These are phyloP conservation scores for Liolophura sinensis DNA, from an alignment of 1,140 invertebrate genomes.

Conservation along the genomic window DNA sequence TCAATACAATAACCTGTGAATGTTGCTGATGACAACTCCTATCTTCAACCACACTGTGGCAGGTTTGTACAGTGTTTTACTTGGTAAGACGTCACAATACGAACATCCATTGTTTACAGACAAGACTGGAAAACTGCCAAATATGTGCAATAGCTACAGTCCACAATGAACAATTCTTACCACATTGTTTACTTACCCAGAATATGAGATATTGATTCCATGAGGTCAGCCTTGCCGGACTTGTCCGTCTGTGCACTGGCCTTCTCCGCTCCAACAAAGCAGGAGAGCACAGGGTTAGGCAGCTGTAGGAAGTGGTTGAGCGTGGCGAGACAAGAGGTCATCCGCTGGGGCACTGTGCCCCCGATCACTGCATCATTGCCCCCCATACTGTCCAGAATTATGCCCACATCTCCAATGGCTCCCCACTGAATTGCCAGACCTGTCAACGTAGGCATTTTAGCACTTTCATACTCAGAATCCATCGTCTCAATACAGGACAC, in stretches of 20 bases:
- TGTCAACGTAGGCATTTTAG: slow-evolving; percentile 19
- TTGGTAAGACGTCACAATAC: too few species aligned
- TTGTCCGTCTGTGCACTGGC: slow-evolving; percentile 36
- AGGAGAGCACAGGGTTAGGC: slow-evolving; percentile 81
- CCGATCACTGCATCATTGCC: slow-evolving; percentile 89
- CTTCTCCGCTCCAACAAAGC: slow-evolving; percentile 78
- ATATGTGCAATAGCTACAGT: background rate
- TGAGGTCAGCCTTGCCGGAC: slow-evolving; percentile 29
- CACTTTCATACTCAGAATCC: background rate
- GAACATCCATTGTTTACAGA: background rate
- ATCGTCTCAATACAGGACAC: background rate
- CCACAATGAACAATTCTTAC: slow-evolving; percentile 2
- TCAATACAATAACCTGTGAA: too few species aligned
- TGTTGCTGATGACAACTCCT: too few species aligned
- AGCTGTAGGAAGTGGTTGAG: slow-evolving; percentile 89
- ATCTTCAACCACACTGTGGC: too few species aligned
- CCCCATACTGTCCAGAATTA: slow-evolving; percentile 84
- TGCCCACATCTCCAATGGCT: slow-evolving; percentile 94
- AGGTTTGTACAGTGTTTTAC: too few species aligned
- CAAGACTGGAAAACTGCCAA: background rate
- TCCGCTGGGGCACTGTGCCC: slow-evolving; percentile 90
- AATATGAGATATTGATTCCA: slow-evolving; percentile 54
- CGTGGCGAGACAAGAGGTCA: slow-evolving; percentile 81
- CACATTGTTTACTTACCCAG: slow-evolving; percentile 44
- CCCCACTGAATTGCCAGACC: slow-evolving; percentile 95